Conservation (phyloP, 1,140 invertebrate species). For the Cydia pomonella region DNA sequence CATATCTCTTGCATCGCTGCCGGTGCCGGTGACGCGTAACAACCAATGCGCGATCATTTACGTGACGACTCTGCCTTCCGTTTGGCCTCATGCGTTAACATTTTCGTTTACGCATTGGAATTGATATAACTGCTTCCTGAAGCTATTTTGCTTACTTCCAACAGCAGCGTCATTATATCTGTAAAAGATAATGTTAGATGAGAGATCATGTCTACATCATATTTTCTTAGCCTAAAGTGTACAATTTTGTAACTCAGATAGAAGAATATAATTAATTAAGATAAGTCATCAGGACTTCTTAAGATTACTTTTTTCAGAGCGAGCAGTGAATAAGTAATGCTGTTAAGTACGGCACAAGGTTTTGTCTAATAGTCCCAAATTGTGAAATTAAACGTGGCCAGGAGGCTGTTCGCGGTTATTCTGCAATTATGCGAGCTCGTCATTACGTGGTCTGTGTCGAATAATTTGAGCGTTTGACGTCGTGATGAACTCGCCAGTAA, state of each 20-base stretch:
- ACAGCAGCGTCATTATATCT: constrained; percentile 54
- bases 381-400: constrained; percentile 68
- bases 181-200: constrained; percentile 43
- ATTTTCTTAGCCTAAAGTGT: constrained; percentile 12
- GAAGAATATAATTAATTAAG: constrained; percentile 12
- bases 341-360: constrained; percentile 29
- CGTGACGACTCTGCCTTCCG: constrained; percentile 56
- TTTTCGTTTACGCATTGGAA: constrained; percentile 53
- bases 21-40: constrained; percentile 58
- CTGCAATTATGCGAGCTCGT: constrained; percentile 72
- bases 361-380: constrained; percentile 53
- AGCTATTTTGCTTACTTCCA: constrained; percentile 37
- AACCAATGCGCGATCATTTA: constrained; percentile 60
- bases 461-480: constrained; percentile 66
- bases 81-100: constrained; percentile 63
- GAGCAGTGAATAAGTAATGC: constrained; percentile 1
- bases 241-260: background rate
- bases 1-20: constrained; percentile 81
- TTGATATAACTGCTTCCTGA: constrained; percentile 35
- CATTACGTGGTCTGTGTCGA: constrained; percentile 72
- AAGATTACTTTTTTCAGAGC: constrained; percentile 19
- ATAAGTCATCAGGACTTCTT: constrained; percentile 7
- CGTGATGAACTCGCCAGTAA: constrained; percentile 71
- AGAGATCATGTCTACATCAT: background rate
- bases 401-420: constrained; percentile 70